Evolutionary conservation across 2,113 vertebrate genomes (phyloP).

Genomic region (Sceloporus tristichus): DNA sequence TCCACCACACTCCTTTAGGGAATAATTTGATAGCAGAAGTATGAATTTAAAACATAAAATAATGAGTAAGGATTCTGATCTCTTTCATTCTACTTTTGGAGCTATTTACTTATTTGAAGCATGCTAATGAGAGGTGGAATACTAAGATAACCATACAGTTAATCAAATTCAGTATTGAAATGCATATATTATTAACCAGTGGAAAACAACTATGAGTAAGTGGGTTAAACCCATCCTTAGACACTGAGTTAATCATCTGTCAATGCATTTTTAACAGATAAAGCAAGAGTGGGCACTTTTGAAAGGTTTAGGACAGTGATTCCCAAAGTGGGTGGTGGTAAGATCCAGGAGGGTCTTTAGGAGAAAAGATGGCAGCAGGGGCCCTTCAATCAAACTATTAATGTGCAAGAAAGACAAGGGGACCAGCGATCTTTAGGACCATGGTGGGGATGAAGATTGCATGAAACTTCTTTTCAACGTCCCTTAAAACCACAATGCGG

Average conservation of each 20-base stretch:
- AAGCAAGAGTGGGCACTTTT: background rate
- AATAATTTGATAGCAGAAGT: background rate
- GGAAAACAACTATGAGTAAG: background rate
- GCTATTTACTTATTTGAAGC: background rate
- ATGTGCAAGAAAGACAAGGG: too few relatives aligned
- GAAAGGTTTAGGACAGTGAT: too few relatives aligned
- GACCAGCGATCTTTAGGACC: too few relatives aligned
- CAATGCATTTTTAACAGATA: background rate
- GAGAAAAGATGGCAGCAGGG: too few relatives aligned
- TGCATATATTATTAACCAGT: constrained; percentile 1
- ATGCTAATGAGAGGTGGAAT: background rate
- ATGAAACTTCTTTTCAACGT: too few relatives aligned
- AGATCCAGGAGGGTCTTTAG: too few relatives aligned
- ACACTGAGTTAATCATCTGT: background rate
- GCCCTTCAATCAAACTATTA: too few relatives aligned
- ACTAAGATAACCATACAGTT: background rate
- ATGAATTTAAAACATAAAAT: background rate
- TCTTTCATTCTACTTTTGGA: background rate
- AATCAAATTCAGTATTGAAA: background rate
- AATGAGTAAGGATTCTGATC: background rate
- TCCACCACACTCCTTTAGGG: background rate
- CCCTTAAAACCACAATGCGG: too few relatives aligned
- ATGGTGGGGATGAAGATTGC: too few relatives aligned
- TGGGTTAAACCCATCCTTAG: background rate
- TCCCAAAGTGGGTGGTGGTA: too few relatives aligned